These are phyloP conservation scores for Trichacis sp. DNA, from an alignment of 2,888 invertebrate genomes.

Conservation along the genomic window DNA sequence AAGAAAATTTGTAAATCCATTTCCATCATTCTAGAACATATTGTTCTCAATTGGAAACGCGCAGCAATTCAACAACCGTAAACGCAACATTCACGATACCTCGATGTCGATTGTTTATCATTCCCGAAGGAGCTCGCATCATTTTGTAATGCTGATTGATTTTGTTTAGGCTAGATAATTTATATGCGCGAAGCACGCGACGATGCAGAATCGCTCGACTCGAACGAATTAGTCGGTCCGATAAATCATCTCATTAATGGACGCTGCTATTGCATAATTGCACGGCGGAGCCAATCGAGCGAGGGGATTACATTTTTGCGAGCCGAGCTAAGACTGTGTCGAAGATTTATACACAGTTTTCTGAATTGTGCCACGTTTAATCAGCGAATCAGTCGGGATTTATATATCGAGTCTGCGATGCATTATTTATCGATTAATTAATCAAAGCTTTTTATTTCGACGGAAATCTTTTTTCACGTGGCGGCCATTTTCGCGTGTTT, in stretches of 20 bases:
- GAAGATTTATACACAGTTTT: conserved; percentile 4
- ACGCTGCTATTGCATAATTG: conserved; percentile 6
- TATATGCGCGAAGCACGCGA: conserved; percentile 36
- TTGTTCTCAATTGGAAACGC: too few species aligned
- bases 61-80: too few species aligned
- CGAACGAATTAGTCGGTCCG: conserved; percentile 27
- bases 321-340: not conserved
- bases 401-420: not conserved
- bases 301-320: not conserved
- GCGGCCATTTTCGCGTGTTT: not conserved
- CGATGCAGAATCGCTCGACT: conserved; percentile 22
- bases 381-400: not conserved
- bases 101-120: conserved; percentile 11
- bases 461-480: not conserved
- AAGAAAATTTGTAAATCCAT: too few species aligned
- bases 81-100: conserved; percentile 39
- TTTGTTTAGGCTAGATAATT: conserved; percentile 29
- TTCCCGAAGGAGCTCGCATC: conserved; percentile 6
- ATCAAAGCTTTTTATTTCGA: not conserved
- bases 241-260: conserved; percentile 31
- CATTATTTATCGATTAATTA: conserved; percentile 2
- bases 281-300: not conserved
- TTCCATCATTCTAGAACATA: too few species aligned
- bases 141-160: conserved; percentile 33
- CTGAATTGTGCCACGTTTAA: conserved; percentile 4